phyloP scores from a whole-genome alignment of 2,888 invertebrate genomes.

The Micoletzkya japonica region DNA sequence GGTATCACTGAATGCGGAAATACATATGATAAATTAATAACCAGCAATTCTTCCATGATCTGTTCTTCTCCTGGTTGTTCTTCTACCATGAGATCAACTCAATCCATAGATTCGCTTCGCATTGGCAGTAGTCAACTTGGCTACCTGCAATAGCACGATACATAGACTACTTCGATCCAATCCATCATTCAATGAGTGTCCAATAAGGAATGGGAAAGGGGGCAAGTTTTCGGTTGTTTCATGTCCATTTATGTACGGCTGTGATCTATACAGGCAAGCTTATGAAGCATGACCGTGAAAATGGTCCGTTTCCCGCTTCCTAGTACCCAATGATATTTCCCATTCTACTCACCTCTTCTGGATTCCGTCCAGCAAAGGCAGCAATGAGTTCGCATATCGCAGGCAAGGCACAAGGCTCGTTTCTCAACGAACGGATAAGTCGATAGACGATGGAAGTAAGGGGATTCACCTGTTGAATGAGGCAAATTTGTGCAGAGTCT shows the following conservation, averaged over 20 bases:
- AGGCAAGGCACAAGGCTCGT: constrained; percentile 91
- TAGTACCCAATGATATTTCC: too few species aligned
- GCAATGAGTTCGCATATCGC: constrained; percentile 90
- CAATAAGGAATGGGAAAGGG: too few species aligned
- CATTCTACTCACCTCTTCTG: constrained; percentile 34
- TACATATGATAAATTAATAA: neutral
- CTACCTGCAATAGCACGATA: constrained; percentile 31
- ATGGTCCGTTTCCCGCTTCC: too few species aligned
- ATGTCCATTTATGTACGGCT: too few species aligned
- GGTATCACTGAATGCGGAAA: neutral
- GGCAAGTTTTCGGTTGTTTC: too few species aligned
- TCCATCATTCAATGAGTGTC: too few species aligned
- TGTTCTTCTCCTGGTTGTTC: neutral
- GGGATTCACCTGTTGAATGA: constrained; percentile 26
- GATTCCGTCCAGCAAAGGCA: constrained; percentile 71
- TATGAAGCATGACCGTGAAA: too few species aligned
- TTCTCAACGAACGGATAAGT: too few species aligned
- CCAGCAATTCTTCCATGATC: neutral
- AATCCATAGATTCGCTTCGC: constrained; percentile 53
- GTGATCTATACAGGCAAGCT: too few species aligned
- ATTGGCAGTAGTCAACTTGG: constrained; percentile 52
- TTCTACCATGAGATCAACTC: constrained; percentile 19
- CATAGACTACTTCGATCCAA: too few species aligned
- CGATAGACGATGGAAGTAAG: constrained; percentile 42
- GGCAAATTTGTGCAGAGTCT: constrained; percentile 38